Conservation (phyloP, 2,888 invertebrate genomes). For the Matsumyia berberina region DNA sequence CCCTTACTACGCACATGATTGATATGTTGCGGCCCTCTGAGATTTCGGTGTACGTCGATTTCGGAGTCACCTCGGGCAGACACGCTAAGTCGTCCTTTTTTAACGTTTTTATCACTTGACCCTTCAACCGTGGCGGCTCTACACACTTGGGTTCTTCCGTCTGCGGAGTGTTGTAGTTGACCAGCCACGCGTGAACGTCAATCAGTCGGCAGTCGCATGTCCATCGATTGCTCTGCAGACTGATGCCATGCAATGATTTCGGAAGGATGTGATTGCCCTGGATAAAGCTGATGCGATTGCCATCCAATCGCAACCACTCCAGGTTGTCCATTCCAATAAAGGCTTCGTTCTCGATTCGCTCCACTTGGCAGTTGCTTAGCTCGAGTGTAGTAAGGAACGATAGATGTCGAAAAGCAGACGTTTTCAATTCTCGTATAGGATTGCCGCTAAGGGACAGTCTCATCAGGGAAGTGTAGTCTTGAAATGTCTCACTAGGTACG, state of each 20-base stretch:
- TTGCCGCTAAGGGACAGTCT: constrained; percentile 92
- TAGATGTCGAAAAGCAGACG: constrained; percentile 90
- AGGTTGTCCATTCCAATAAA: constrained; percentile 92
- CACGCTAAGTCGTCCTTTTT: constrained; percentile 91
- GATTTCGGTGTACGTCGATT: constrained; percentile 90
- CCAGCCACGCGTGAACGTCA: constrained; percentile 91
- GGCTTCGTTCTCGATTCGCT: constrained; percentile 90
- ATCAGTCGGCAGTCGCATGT: constrained; percentile 93
- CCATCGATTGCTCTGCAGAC: constrained; percentile 95
- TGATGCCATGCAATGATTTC: constrained; percentile 91
- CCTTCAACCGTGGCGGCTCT: constrained; percentile 88
- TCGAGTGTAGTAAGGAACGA: constrained; percentile 92
- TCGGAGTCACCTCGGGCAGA: constrained; percentile 90
- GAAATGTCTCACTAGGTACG: constrained; percentile 91
- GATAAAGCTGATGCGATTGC: constrained; percentile 91
- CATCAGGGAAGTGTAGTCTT: constrained; percentile 92
- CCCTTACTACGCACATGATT: constrained; percentile 91
- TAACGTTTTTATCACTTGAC: constrained; percentile 88
- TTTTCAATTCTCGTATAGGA: constrained; percentile 90
- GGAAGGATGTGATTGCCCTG: constrained; percentile 90
- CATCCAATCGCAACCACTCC: constrained; percentile 93
- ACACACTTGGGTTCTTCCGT: constrained; percentile 91
- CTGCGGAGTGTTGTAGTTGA: constrained; percentile 90
- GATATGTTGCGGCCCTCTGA: constrained; percentile 93
- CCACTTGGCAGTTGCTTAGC: constrained; percentile 92